Evolutionary conservation across 1,140 invertebrate genomes (phyloP).

Genomic region (Drosophila subpulchrella): DNA sequence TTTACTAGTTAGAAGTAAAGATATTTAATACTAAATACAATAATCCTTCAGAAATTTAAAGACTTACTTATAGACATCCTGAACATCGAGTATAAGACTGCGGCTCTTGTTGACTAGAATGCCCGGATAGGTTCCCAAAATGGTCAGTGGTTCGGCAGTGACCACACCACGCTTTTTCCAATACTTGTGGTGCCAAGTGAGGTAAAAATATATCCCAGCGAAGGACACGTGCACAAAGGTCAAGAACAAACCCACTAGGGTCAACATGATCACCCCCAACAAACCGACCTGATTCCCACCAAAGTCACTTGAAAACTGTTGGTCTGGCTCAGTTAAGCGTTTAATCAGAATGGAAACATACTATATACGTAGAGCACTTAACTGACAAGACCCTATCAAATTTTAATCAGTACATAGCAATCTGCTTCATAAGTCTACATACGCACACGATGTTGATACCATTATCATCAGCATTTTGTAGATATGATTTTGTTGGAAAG

Average conservation of each 20-base stretch:
- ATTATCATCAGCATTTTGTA: neutral
- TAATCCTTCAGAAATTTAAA: neutral
- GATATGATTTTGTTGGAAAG: conserved; percentile 12
- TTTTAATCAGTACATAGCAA: conserved; percentile 15
- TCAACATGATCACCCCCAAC: conserved; percentile 31
- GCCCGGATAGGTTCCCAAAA: conserved; percentile 85
- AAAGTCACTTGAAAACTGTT: conserved; percentile 25
- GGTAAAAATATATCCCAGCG: conserved; percentile 67
- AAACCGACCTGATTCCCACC: conserved; percentile 24
- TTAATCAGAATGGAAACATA: neutral
- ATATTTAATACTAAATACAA: neutral
- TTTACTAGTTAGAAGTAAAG: conserved; percentile 40
- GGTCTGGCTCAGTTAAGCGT: neutral
- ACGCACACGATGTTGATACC: conserved; percentile 11
- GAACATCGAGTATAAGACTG: conserved; percentile 59
- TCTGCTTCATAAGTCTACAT: neutral
- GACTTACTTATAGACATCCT: conserved; percentile 70
- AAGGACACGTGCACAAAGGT: conserved; percentile 39
- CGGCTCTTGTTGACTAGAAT: conserved; percentile 44
- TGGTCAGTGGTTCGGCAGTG: conserved; percentile 67
- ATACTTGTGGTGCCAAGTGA: conserved; percentile 80
- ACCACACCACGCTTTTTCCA: conserved; percentile 74
- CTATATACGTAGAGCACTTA: neutral
- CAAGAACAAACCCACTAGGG: conserved; percentile 24
- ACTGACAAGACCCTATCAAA: neutral